Base-by-base conservation (phyloP, 2,113 vertebrate genomes). In the Acrocephalus arundinaceus region DNA sequence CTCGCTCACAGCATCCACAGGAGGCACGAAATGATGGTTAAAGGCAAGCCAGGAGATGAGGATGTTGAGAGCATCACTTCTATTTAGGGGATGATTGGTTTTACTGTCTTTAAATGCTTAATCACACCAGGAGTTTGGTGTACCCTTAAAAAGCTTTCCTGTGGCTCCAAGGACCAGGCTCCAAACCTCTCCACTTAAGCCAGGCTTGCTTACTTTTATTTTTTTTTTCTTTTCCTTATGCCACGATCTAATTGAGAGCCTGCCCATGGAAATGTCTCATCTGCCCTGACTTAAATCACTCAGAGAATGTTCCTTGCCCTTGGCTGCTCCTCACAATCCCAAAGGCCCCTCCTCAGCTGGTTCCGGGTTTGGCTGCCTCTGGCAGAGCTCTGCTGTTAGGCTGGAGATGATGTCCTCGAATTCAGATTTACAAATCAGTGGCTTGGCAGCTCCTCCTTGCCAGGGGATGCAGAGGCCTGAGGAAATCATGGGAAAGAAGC, bases 1-100 rank as follows among this genome's bases (percentile, higher is more conserved):
- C n/a, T 61, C 3, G 46, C 7, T 28, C 49, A 24, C 23, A 31
- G 63, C 3, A 4, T 1, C 41, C 45, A 51, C 3, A 33, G 25
- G 22, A 54, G n/a, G 49, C 2, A 10, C 25, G 31, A 51, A 73
- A 55, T 8, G 58, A 45, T 25, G 63, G 61, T n/a, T 75, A 28
- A 62, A 87, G 72, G 67, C 58, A 59, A 73, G 22, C 2, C 20
- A 51, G 93, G 65, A n/a, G 67, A 3, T 54, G 80, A 74, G 80
- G 61, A 12, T 74, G 78, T 57, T 35, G 73, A 52, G 35, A 85
- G 70, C 28, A 75, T 4, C 3, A 1, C 19, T 49, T 85, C 57
- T 82, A 13, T 85, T 97, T 82, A 93, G 75, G 65, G 81, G 43
- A 39, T 82, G 77, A 75, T 63, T 89, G 48, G 33, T 48, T 94